Base-by-base conservation (phyloP, 2,888 invertebrate species). In the Ptilodon capucinus region DNA sequence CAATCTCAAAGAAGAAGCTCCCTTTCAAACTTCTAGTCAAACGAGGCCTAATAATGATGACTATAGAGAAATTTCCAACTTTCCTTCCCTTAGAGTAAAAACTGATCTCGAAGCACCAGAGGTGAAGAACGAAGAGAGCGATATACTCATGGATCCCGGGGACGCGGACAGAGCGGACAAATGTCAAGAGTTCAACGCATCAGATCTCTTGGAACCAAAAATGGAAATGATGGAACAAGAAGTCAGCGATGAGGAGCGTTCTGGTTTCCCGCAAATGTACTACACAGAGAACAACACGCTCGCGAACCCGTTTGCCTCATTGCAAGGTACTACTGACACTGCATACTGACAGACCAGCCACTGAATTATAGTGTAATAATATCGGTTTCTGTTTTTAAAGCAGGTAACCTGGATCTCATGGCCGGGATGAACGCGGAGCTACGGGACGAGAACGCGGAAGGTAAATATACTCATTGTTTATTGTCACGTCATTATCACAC, bases 201-300 rank as follows among this genome's bases (percentile, higher is more conserved):
- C 88, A 30, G 91, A 91, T 72, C 82, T 91, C 64, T 75, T 91
- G 59, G 91, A 94, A 91, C 94, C 95, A 71, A 95, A 95, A 92
- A 88, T 94, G 85, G 95, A 95, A 90, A 91, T 94, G 64, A 94
- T 94, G 75, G 95, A 95, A 81, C 95, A 88, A 55, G 91, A 91
- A 82, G 92, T 92, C 57, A 95, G 94, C 75, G 95, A 95, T 73
- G 94, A 94, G 64, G 95, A 94, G 68, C 85, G 90, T 51, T 84
- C 91, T 38, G 74, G 65, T 60, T 90, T 85, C 61, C 87, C 82
- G 51, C 88, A 83, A 48, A 75, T 88, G 55, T 90, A 84, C 67
- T 89, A 81, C 71, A 81, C 78, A 58, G 91, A 91, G 63, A 90
- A 85, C 55, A 90, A 86, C 60, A 69, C 89, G 45, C 76, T 91